Conservation (phyloP, 2,113 vertebrate genomes). For the Dolichotis patagonum region DNA sequence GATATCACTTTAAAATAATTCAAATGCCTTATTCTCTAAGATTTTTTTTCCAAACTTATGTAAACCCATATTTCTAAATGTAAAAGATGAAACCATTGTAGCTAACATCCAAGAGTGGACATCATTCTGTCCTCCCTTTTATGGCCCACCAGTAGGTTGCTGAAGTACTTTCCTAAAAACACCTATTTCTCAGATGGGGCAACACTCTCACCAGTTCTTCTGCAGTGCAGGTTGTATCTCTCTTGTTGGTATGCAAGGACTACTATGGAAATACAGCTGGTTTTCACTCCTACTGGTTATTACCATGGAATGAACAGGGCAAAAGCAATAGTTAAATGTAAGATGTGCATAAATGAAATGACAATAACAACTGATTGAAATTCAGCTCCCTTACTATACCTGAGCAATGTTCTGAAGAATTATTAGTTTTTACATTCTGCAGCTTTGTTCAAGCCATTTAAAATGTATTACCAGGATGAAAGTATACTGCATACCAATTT, state of each 20-base stretch:
- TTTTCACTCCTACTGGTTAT: not conserved
- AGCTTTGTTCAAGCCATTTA: not conserved
- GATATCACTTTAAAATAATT: not conserved
- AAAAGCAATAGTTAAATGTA: not conserved
- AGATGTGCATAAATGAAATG: not conserved
- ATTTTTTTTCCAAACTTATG: not conserved
- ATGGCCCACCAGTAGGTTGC: not conserved
- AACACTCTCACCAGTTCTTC: not conserved
- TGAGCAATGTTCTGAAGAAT: not conserved
- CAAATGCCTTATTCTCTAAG: not conserved
- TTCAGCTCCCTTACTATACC: not conserved
- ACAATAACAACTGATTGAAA: not conserved
- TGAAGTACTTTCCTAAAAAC: not conserved
- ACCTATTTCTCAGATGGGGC: not conserved
- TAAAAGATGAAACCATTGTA: not conserved
- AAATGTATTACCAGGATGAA: not conserved
- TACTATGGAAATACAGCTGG: not conserved
- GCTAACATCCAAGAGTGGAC: not conserved
- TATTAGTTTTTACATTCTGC: not conserved
- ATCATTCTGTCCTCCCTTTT: not conserved
- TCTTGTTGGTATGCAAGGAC: not conserved
- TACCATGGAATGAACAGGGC: not conserved
- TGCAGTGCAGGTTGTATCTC: not conserved
- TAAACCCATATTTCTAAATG: not conserved
- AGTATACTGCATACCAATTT: not conserved